A percentile compares a stretch with the other conserved stretches of the same genome.
These are phyloP conservation scores for Helarctos malayanus DNA, from an alignment of 2,797 vertebrate species.

Conservation along the genomic window DNA sequence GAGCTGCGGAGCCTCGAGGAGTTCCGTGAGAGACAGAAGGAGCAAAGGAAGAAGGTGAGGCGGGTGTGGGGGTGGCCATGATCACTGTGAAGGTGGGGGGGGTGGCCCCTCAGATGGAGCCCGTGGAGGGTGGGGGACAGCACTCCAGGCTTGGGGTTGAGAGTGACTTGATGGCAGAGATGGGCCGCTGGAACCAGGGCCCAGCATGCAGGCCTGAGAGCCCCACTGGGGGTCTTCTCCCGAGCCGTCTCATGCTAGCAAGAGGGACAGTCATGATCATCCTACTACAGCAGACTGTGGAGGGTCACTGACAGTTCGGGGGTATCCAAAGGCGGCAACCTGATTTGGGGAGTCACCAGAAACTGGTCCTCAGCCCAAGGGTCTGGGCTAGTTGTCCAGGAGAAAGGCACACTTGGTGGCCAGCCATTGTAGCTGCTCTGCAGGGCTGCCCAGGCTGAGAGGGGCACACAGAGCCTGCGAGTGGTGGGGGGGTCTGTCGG, in stretches of 20 bases:
- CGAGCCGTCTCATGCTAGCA: not conserved
- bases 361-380: not conserved
- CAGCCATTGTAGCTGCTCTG: not conserved
- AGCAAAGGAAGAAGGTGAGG: conserved; percentile 96
- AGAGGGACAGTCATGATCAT: not conserved
- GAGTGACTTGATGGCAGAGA: not conserved
- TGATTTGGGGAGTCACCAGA: not conserved
- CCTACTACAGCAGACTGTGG: not conserved
- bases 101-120: too few species aligned
- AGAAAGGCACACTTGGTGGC: not conserved
- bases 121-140: too few species aligned
- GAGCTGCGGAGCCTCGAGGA: conserved; percentile 95
- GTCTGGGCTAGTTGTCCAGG: not conserved
- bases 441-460: too few species aligned
- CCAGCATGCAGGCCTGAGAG: not conserved
- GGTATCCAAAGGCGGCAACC: not conserved
- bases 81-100: rapidly evolving
- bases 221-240: not conserved
- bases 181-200: not conserved
- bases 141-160: not conserved
- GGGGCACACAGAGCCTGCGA: not conserved
- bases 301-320: not conserved
- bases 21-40: conserved; percentile 97
- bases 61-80: not conserved
- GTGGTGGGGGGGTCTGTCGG: rapidly evolving